Base-by-base conservation (phyloP, 1,140 invertebrate species). In the Drosophila miranda region DNA sequence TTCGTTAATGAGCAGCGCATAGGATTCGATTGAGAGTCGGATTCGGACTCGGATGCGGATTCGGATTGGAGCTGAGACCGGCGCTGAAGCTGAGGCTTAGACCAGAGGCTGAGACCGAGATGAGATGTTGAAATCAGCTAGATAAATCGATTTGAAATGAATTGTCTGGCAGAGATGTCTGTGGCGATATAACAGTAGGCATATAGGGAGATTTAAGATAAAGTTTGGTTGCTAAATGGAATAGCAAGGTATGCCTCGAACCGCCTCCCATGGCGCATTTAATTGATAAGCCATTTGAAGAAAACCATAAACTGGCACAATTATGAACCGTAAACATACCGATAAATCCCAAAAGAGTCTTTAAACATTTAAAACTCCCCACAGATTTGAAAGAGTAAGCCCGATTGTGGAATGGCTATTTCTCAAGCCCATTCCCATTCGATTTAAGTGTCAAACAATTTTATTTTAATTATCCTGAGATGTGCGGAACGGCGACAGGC, bases 1-100 rank as follows among this genome's bases (percentile, higher is more conserved):
- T 62, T 59, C 41, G 42, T 56, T 86, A 84, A 84, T 84, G 78
- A 84, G 63, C 73, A 52, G 57, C 23, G 30, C 43, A 60, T 60
- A 55, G 44, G 51, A 74, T 72, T 62, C 45, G 54, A 53, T 52
- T 66, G 57, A 41, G 34, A 13, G 5, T 38, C 11, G 11, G 30
- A 30, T 30, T 9, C 30, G 30, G 8, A 30, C 8, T 30, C 3
- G 3, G 30, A 9, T 3, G 9, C 7, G 28, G 28, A 7, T 2
- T 21, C 13, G 45, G 58, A 26, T 56, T 54, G 53, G 30, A 23
- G 19, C 51, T 49, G 57, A 1, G 28, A 3, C 7, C 2, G 28
- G 6, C 2, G 28, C 28, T 8, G 1, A 1, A 7, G 2, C 6
- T 30, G 7, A 30, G 28, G 30, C 30, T 30, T 8, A 30, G 30